Percentiles rank a stretch among this genome's conserved stretches.
phyloP scores from a whole-genome alignment of 2,113 vertebrate genomes.

The Philantomba maxwellii region DNA sequence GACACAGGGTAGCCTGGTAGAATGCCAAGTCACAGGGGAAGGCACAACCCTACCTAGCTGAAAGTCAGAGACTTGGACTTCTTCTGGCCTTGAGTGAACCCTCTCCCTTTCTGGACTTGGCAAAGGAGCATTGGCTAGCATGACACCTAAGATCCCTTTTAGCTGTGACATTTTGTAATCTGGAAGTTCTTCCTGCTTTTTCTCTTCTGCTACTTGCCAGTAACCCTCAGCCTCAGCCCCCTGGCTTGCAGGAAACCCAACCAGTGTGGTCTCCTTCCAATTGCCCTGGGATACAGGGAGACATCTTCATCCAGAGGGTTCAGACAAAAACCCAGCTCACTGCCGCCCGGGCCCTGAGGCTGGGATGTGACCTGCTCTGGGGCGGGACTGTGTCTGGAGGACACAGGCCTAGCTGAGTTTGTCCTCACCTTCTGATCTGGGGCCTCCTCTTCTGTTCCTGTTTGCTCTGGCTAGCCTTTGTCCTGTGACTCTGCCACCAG shows the following conservation, averaged over 20 bases:
- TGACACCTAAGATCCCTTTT: neutral
- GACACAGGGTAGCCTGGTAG: neutral
- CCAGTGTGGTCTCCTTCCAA: neutral
- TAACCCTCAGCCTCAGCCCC: too few relatives aligned
- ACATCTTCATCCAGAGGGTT: neutral
- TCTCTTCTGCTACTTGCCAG: neutral
- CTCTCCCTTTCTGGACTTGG: neutral
- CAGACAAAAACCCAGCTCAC: neutral
- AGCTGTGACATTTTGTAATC: neutral
- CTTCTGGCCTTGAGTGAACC: neutral
- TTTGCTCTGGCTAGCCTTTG: neutral
- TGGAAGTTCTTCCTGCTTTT: neutral
- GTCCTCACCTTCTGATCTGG: neutral
- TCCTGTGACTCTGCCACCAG: neutral
- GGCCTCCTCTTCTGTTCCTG: neutral
- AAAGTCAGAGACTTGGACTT: neutral
- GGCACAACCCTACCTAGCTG: neutral
- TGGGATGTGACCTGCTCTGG: neutral
- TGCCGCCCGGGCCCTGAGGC: neutral
- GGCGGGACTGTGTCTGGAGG: neutral
- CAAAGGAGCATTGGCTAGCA: neutral
- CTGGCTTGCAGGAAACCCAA: neutral
- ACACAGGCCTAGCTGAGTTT: too few relatives aligned
- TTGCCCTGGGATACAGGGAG: neutral
- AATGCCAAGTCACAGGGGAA: neutral